phyloP scores from a whole-genome alignment of 2,113 vertebrate species.

The Ptyas mucosa region DNA sequence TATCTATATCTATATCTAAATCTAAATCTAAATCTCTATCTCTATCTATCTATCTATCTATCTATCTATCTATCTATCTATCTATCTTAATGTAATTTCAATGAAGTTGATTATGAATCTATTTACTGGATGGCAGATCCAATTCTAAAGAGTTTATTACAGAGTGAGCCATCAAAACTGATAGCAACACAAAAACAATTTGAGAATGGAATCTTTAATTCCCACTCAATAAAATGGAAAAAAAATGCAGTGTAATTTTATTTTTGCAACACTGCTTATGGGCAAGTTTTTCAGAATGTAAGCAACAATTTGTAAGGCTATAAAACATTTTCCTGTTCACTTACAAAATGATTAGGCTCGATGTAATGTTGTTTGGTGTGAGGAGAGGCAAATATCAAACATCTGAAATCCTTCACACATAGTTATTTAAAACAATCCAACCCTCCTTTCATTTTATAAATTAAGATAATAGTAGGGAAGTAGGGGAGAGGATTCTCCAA shows the following conservation, averaged over 20 bases:
- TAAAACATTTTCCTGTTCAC: neutral
- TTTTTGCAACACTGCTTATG: neutral
- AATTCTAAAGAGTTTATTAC: neutral
- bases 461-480: neutral
- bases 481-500: too few relatives aligned
- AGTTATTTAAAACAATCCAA: neutral
- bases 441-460: neutral
- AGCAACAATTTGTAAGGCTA: neutral
- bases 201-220: neutral
- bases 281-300: neutral
- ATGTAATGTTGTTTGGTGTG: neutral
- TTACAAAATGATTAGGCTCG: neutral
- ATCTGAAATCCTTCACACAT: neutral
- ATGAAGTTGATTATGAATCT: neutral
- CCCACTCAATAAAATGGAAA: neutral
- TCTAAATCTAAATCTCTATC: neutral
- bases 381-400: neutral
- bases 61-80: neutral
- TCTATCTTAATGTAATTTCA: fast-evolving
- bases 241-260: neutral
- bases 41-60: neutral
- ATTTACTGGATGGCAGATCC: neutral
- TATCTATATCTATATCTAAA: too few relatives aligned
- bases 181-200: neutral
- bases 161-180: neutral